Evolutionary conservation across 1,140 invertebrate species (phyloP).

Genomic region (Rhizoglyphus robini): DNA sequence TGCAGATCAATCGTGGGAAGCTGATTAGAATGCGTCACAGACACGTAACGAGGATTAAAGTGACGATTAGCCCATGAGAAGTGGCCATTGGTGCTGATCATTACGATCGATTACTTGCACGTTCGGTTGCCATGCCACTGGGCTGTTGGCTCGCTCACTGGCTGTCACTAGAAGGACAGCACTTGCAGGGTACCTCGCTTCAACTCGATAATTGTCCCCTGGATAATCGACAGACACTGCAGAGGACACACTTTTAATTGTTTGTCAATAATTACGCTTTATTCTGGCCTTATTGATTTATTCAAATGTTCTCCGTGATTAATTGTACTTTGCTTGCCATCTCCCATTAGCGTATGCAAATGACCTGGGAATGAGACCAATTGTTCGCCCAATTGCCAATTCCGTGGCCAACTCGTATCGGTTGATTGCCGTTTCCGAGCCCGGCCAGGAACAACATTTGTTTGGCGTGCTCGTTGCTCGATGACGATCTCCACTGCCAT

Average conservation of each 20-base stretch:
- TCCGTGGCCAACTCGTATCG: neutral
- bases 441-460: neutral
- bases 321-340: slow-evolving; percentile 2
- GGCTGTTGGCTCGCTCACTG: too few relatives aligned
- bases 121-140: neutral
- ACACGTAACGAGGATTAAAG: slow-evolving; percentile 14
- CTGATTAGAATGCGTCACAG: slow-evolving; percentile 12
- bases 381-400: neutral
- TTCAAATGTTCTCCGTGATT: slow-evolving; percentile 4
- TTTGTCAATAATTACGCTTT: slow-evolving; percentile 1
- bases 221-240: too few relatives aligned
- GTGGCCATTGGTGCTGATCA: slow-evolving; percentile 5
- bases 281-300: slow-evolving; percentile 5
- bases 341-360: slow-evolving; percentile 7
- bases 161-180: too few relatives aligned
- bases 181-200: too few relatives aligned
- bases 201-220: neutral
- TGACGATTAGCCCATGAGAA: neutral
- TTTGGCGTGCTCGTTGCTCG: neutral
- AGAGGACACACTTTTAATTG: too few relatives aligned
- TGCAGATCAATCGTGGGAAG: slow-evolving; percentile 4
- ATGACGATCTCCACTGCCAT: neutral
- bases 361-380: neutral
- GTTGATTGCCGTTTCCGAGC: neutral
- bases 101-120: slow-evolving; percentile 9